Conservation (phyloP, 1,140 invertebrate species). For the Hydropsyche tenuis region DNA sequence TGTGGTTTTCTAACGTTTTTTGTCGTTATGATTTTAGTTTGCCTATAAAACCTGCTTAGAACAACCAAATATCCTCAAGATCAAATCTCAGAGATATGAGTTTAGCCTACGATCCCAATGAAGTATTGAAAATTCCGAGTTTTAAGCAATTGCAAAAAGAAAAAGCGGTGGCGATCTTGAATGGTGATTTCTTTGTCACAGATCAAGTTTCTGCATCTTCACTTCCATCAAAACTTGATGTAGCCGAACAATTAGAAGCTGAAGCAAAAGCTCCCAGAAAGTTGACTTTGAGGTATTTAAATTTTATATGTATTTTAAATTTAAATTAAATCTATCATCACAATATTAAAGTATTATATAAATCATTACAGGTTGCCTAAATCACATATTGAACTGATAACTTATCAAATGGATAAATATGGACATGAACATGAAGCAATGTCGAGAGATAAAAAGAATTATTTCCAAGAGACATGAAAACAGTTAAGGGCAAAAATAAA, state of each 20-base stretch:
- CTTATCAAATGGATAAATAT: conserved; percentile 87
- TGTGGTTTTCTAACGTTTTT: no score
- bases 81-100: conserved; percentile 83
- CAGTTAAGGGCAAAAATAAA: conserved; percentile 82
- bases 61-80: conserved; percentile 69
- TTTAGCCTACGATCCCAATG: conserved; percentile 79
- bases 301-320: neutral
- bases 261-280: conserved; percentile 75
- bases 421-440: conserved; percentile 88
- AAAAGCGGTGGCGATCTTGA: conserved; percentile 61
- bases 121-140: conserved; percentile 71
- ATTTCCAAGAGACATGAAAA: conserved; percentile 86
- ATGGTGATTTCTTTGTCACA: conserved; percentile 56
- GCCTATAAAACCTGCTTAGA: conserved; percentile 78
- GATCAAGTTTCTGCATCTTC: conserved; percentile 53
- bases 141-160: conserved; percentile 66
- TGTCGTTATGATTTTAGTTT: conserved; percentile 64
- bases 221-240: conserved; percentile 55
- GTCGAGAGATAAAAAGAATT: conserved; percentile 82
- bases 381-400: conserved; percentile 76
- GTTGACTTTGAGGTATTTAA: conserved; percentile 64
- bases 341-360: neutral
- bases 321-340: neutral
- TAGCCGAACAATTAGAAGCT: conserved; percentile 63
- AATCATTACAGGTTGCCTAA: conserved; percentile 75